A percentile compares a stretch with the other conserved stretches of the same genome.
Evolutionary conservation across 2,888 invertebrate species (phyloP).

Genomic region (Polydesmus complanatus): DNA sequence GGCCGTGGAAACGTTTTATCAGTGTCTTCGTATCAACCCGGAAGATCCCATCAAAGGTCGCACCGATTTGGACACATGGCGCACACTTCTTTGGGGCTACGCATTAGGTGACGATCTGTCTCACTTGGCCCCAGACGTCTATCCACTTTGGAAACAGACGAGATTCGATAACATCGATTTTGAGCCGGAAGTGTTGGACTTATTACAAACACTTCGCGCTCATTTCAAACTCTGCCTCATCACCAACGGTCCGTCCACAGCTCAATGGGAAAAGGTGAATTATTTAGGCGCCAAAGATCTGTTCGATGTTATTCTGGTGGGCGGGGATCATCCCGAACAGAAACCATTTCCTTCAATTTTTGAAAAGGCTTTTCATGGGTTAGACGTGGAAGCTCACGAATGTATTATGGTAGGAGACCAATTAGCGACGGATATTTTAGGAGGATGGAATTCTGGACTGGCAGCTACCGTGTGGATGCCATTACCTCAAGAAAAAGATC

Average conservation of each 20-base stretch:
- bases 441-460: slow-evolving; percentile 59
- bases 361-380: slow-evolving; percentile 55
- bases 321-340: slow-evolving; percentile 72
- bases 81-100: slow-evolving; percentile 59
- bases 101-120: slow-evolving; percentile 58
- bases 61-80: slow-evolving; percentile 55
- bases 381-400: slow-evolving; percentile 55
- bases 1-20: slow-evolving; percentile 53
- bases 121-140: slow-evolving; percentile 55
- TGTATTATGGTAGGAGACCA: slow-evolving; percentile 82
- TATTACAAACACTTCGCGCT: slow-evolving; percentile 48
- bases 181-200: slow-evolving; percentile 49
- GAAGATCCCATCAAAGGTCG: slow-evolving; percentile 51
- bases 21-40: slow-evolving; percentile 63
- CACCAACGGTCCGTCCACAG: slow-evolving; percentile 71
- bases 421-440: slow-evolving; percentile 72
- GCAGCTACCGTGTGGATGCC: slow-evolving; percentile 72
- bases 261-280: slow-evolving; percentile 75
- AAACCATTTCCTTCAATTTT: slow-evolving; percentile 73
- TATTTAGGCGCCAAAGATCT: slow-evolving; percentile 22
- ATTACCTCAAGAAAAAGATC: slow-evolving; percentile 2
- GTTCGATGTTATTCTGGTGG: slow-evolving; percentile 38
- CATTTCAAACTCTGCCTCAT: slow-evolving; percentile 64
- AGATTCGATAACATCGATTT: slow-evolving; percentile 62
- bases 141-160: slow-evolving; percentile 60